Conservation (phyloP, 2,888 invertebrate species). For the Candidula unifasciata region DNA sequence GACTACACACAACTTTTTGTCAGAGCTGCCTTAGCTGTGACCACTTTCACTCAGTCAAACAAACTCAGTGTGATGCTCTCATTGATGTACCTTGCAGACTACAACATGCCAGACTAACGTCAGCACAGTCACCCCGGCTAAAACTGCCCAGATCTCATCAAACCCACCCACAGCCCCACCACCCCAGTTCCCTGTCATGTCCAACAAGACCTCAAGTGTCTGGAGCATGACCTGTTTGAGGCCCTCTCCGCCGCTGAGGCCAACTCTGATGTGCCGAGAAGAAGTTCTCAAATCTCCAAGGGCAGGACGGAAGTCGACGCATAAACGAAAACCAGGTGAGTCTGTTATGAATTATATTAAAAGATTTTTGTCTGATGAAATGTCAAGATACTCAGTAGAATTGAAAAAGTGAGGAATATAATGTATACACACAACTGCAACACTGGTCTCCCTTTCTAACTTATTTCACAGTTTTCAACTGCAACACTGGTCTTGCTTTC, state of each 20-base stretch:
- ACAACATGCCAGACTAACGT: slow-evolving; percentile 73
- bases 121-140: slow-evolving; percentile 70
- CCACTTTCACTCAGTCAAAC: too few relatives aligned
- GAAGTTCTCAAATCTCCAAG: slow-evolving; percentile 73
- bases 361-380: too few relatives aligned
- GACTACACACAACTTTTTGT: too few relatives aligned
- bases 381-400: too few relatives aligned
- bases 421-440: too few relatives aligned
- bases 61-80: too few relatives aligned
- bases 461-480: too few relatives aligned
- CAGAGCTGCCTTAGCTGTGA: too few relatives aligned
- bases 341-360: background rate
- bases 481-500: too few relatives aligned
- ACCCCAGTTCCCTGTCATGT: slow-evolving; percentile 89
- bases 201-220: slow-evolving; percentile 82
- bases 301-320: slow-evolving; percentile 65
- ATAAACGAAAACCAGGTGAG: slow-evolving; percentile 69
- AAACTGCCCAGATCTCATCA: slow-evolving; percentile 69
- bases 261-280: slow-evolving; percentile 80
- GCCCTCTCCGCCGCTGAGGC: slow-evolving; percentile 91
- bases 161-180: slow-evolving; percentile 80
- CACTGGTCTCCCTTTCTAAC: too few relatives aligned
- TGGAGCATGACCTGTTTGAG: slow-evolving; percentile 87
- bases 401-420: too few relatives aligned
- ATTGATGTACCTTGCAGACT: slow-evolving; percentile 60